phyloP scores from a whole-genome alignment of 2,113 vertebrate species.

The Chinchilla lanigera region DNA sequence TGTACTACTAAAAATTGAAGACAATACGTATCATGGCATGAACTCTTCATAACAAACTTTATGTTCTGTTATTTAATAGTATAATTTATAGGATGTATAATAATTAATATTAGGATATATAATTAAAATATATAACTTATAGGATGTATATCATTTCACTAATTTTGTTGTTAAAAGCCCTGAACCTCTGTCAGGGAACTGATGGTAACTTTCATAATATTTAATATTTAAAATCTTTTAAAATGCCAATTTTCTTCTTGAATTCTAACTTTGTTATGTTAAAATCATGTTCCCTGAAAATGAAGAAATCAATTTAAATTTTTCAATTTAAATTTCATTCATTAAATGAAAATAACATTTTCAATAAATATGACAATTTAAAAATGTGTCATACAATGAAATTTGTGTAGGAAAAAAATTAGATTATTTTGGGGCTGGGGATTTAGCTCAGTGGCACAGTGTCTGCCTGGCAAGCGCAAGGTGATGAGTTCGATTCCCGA shows the following conservation, averaged over 20 bases:
- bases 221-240: neutral
- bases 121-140: neutral
- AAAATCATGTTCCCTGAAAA: neutral
- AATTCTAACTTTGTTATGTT: neutral
- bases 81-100: neutral
- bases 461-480: no score
- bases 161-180: neutral
- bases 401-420: neutral
- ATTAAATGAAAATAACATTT: neutral
- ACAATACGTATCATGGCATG: neutral
- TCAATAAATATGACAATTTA: neutral
- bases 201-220: neutral
- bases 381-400: neutral
- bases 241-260: neutral
- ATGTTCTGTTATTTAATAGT: neutral
- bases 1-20: neutral
- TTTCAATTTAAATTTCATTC: neutral
- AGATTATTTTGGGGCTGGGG: no score
- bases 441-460: no score
- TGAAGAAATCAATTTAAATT: neutral
- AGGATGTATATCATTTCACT: neutral
- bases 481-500: no score
- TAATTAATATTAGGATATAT: no score
- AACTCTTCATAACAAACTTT: neutral
- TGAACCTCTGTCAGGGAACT: neutral